Conservation (phyloP, 2,888 invertebrate species). For the Neoscelio sp. region DNA sequence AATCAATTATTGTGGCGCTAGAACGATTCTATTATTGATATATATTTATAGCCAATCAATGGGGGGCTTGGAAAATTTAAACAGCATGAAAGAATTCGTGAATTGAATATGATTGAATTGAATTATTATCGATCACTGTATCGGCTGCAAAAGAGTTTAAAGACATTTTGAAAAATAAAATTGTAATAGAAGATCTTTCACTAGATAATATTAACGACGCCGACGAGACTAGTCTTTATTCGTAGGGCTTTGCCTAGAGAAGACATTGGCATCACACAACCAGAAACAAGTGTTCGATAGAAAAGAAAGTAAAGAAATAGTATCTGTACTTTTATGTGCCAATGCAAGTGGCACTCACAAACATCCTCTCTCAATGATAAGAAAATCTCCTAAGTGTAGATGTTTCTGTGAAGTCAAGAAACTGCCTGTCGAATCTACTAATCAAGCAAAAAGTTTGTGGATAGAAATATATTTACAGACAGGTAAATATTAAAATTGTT, state of each 20-base stretch:
- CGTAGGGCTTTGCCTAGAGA: not conserved
- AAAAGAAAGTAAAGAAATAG: not conserved
- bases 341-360: not conserved
- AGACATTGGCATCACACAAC: not conserved
- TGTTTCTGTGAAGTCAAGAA: not conserved
- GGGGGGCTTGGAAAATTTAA: not conserved
- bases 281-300: not conserved
- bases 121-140: not conserved
- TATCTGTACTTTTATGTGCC: not conserved
- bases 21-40: no score
- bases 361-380: not conserved
- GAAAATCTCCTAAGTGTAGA: not conserved
- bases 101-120: not conserved
- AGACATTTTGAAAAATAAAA: no score
- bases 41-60: no score
- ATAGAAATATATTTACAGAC: not conserved
- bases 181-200: no score
- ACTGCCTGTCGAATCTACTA: not conserved
- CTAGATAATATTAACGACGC: not conserved
- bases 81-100: not conserved
- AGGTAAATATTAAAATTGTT: conserved; percentile 2
- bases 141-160: not conserved
- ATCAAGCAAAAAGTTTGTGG: not conserved
- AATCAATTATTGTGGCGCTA: no score
- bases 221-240: not conserved